A percentile compares a stretch with the other conserved stretches of the same genome.
Conservation (phyloP, 30 jellyfish, hydroid and myxozoan genomes). For the Sanderia malayensis region DNA sequence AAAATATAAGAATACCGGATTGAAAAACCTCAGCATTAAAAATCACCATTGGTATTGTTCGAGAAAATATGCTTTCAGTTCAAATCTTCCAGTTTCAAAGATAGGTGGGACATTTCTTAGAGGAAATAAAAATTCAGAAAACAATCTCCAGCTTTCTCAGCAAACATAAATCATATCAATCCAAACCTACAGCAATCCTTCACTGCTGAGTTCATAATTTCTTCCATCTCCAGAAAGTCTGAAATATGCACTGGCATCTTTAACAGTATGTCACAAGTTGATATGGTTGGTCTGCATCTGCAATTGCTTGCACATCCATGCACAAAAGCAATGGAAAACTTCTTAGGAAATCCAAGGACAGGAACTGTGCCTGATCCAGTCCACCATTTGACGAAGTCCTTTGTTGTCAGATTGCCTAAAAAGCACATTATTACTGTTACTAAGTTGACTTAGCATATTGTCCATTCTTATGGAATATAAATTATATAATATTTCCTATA, state of each 20-base stretch:
- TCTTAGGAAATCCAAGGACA: constrained; percentile 30
- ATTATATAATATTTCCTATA: too few relatives aligned
- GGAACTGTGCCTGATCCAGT: constrained; percentile 40
- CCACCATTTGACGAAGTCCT: not conserved
- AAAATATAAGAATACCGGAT: too few relatives aligned
- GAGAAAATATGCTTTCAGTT: too few relatives aligned
- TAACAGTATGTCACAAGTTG: constrained; percentile 34
- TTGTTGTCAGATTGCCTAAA: not conserved
- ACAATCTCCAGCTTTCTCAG: not conserved
- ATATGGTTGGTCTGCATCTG: constrained; percentile 22
- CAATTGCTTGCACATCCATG: constrained; percentile 24
- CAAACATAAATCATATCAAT: constrained; percentile 4
- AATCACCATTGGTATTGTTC: too few relatives aligned
- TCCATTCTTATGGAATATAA: too few relatives aligned
- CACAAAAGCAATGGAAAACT: constrained; percentile 8
- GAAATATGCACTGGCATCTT: not conserved
- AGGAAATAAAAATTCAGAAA: too few relatives aligned
- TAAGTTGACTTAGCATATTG: not conserved
- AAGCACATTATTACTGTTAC: not conserved
- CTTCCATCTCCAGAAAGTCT: not conserved
- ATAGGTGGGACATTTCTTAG: too few relatives aligned
- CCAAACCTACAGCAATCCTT: constrained; percentile 11
- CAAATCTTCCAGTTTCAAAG: too few relatives aligned
- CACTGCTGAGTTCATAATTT: not conserved
- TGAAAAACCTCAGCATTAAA: too few relatives aligned